Conservation (phyloP, 1,140 invertebrate species). For the Atta texana region DNA sequence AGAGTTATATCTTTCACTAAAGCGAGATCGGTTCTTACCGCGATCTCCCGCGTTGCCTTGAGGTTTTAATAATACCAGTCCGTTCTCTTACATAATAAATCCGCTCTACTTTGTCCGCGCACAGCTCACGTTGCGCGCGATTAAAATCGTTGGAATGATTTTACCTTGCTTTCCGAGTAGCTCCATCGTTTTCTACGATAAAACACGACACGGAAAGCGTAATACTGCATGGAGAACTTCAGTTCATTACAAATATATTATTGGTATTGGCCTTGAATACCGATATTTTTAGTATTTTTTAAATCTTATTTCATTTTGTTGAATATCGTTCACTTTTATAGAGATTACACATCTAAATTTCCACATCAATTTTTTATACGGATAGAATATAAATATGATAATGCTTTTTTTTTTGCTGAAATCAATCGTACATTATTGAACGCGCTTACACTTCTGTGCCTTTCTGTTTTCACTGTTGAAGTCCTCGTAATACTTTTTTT, state of each 20-base stretch:
- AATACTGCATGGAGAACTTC: not conserved
- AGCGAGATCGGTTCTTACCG: conserved; percentile 69
- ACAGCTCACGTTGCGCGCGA: not conserved
- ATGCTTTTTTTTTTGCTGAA: not conserved
- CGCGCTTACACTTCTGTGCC: not conserved
- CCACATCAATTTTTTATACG: not conserved
- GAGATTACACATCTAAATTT: not conserved
- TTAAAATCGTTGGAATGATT: conserved; percentile 17
- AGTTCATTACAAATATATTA: not conserved
- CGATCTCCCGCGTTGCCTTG: conserved; percentile 70
- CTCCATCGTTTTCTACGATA: not conserved
- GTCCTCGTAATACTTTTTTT: conserved; percentile 2
- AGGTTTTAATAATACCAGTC: conserved; percentile 76
- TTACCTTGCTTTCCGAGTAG: conserved; percentile 20
- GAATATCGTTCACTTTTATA: not conserved
- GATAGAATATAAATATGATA: not conserved
- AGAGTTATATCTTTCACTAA: conserved; percentile 72
- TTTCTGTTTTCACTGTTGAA: not conserved
- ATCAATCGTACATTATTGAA: not conserved
- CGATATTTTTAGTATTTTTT: not conserved
- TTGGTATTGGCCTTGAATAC: not conserved
- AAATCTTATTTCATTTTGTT: not conserved
- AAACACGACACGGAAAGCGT: not conserved
- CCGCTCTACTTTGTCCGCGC: conserved; percentile 73
- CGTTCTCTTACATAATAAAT: conserved; percentile 79